Base-by-base conservation (phyloP, 2,888 invertebrate species). In the Hypselothyrea guttata region DNA sequence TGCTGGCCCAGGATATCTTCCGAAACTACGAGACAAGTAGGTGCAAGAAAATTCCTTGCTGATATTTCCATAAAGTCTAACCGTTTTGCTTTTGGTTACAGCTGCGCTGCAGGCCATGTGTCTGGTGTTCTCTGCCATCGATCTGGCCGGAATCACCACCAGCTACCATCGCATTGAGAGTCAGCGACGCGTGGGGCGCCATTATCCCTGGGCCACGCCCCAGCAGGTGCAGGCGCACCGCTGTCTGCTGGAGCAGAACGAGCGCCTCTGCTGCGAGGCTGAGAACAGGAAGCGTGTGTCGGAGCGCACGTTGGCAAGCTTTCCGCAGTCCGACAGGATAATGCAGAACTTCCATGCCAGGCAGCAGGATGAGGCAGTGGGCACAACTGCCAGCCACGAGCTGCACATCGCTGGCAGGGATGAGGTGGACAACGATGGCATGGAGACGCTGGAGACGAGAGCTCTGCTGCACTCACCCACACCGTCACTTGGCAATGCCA, bases 141-240 rank as follows among this genome's bases (percentile, higher is more conserved):
- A 94, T 82, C 91, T 95, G 90, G 93, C 95, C 0, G 92, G 93
- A 52, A 93, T 94, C 33, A 94, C 94, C 11, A 92, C 94, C 18
- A 90, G 92, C 16, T 95, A 94, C 83, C 94, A 95, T 88, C 92
- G 95, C 84, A 95, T 95, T 84, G 95, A 95, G 89, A 93, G 95
- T 69, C 95, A 95, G 89, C 94, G 94, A 78, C 84, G 94, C 28
- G 92, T 93, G 47, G 95, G 95, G 0, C 92, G 93, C 41, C 92
- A 91, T 82, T 94, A 95, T 88, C 95, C 95, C 1, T 96, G 95
- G 95, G 92, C 92, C 15, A 91, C 90, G 42, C 82, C 87, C 1
- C 86, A 88, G n/a, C 89, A 90, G 66, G 75, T 87, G 22, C 69
- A 84, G 27, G 51, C 63, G 1, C 79, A 84, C 46, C 75, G 70